Evolutionary conservation across 2,113 vertebrate genomes (phyloP).

Genomic region (Chamaetylas fuelleborni): DNA sequence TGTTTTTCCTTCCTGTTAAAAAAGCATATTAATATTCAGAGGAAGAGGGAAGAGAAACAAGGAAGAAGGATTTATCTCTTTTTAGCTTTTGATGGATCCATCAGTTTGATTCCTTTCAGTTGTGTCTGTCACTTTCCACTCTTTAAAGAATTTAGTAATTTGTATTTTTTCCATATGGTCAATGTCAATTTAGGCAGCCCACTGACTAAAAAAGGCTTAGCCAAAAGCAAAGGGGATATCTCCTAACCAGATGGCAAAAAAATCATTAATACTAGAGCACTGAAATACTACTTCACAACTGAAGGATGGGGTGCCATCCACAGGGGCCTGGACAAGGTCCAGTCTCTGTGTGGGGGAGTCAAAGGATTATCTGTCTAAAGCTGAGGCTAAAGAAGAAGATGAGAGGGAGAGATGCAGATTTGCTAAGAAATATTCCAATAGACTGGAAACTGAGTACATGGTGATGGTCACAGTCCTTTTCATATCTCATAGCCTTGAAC

Average conservation of each 20-base stretch:
- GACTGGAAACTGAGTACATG: neutral
- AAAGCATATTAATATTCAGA: neutral
- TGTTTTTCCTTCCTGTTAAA: neutral
- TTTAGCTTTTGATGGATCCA: neutral
- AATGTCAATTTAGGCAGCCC: neutral
- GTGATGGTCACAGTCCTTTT: neutral
- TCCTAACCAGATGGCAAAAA: neutral
- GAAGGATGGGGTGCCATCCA: neutral
- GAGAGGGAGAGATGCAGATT: neutral
- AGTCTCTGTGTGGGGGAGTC: neutral
- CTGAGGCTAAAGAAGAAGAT: neutral
- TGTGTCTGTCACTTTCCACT: neutral
- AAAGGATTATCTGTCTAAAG: neutral
- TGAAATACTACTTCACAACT: neutral
- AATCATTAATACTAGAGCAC: neutral
- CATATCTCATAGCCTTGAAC: neutral
- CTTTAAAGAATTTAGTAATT: neutral
- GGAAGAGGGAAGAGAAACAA: neutral
- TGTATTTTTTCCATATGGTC: rapidly evolving
- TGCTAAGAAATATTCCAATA: neutral
- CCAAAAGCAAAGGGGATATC: neutral
- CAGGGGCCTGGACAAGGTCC: neutral
- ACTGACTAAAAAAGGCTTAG: neutral
- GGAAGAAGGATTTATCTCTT: neutral
- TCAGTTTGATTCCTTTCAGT: neutral